phyloP scores from a whole-genome alignment of 2,888 invertebrate genomes.

The Amblyjoppa proteus region DNA sequence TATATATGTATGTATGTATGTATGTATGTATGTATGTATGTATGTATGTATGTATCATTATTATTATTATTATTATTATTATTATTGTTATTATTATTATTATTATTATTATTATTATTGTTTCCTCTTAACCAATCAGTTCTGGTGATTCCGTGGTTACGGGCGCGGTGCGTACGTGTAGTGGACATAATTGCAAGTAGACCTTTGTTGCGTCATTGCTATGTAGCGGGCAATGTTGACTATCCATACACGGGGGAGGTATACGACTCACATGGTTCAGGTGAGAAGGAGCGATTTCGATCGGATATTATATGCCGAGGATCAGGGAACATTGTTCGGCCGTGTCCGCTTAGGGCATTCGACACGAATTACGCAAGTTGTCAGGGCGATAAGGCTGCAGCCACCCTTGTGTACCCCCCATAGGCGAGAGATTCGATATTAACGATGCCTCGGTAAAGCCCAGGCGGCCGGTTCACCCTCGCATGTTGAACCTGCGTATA shows the following conservation, averaged over 20 bases:
- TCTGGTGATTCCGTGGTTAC: background rate
- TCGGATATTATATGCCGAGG: slow-evolving; percentile 43
- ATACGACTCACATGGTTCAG: slow-evolving; percentile 37
- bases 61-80: background rate
- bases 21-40: background rate
- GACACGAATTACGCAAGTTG: slow-evolving; percentile 66
- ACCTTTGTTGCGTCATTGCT: background rate
- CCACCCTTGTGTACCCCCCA: slow-evolving; percentile 17
- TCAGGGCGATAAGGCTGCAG: slow-evolving; percentile 56
- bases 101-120: background rate
- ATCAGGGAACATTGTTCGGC: slow-evolving; percentile 47
- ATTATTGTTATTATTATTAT: background rate
- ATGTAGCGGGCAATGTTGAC: background rate
- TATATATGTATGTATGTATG: too few relatives aligned
- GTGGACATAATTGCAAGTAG: background rate
- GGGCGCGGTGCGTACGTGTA: background rate
- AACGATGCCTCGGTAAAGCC: slow-evolving; percentile 50
- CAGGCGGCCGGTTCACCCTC: slow-evolving; percentile 15
- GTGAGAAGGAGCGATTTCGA: slow-evolving; percentile 60
- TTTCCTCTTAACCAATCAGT: background rate
- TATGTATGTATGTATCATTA: background rate
- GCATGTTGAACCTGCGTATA: slow-evolving; percentile 43
- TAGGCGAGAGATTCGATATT: slow-evolving; percentile 55
- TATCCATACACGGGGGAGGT: slow-evolving; percentile 10
- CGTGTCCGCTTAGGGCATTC: slow-evolving; percentile 54